phyloP scores from a whole-genome alignment of 1,140 invertebrate genomes.

The Agrilus planipennis region DNA sequence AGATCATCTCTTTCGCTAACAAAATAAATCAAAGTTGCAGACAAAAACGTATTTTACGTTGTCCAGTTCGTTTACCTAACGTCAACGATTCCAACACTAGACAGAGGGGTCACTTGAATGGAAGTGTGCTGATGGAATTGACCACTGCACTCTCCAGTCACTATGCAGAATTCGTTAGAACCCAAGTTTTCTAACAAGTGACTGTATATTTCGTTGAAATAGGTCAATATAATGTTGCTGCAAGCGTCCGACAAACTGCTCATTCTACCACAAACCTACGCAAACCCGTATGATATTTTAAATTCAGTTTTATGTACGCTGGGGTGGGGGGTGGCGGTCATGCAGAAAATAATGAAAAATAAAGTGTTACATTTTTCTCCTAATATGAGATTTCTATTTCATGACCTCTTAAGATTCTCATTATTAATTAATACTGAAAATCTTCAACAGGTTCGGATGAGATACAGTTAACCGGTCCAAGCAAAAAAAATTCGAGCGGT shows the following conservation, averaged over 20 bases:
- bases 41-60: neutral
- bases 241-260: slow-evolving; percentile 67
- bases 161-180: slow-evolving; percentile 53
- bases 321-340: too few relatives aligned
- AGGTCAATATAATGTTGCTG: slow-evolving; percentile 52
- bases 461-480: too few relatives aligned
- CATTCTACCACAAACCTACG: slow-evolving; percentile 50
- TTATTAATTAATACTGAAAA: too few relatives aligned
- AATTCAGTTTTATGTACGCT: neutral
- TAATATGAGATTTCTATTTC: too few relatives aligned
- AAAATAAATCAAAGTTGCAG: neutral
- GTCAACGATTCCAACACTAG: slow-evolving; percentile 41
- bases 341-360: too few relatives aligned
- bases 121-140: slow-evolving; percentile 52
- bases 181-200: slow-evolving; percentile 50
- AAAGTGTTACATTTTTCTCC: too few relatives aligned
- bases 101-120: slow-evolving; percentile 44
- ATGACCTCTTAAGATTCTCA: too few relatives aligned
- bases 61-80: slow-evolving; percentile 23
- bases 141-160: slow-evolving; percentile 56
- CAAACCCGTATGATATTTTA: slow-evolving; percentile 12
- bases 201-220: slow-evolving; percentile 57
- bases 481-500: too few relatives aligned
- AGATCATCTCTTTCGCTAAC: slow-evolving; percentile 45
- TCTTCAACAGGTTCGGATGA: too few relatives aligned